Conservation (phyloP, 2,797 vertebrate genomes). For the Argyrosomus regius region DNA sequence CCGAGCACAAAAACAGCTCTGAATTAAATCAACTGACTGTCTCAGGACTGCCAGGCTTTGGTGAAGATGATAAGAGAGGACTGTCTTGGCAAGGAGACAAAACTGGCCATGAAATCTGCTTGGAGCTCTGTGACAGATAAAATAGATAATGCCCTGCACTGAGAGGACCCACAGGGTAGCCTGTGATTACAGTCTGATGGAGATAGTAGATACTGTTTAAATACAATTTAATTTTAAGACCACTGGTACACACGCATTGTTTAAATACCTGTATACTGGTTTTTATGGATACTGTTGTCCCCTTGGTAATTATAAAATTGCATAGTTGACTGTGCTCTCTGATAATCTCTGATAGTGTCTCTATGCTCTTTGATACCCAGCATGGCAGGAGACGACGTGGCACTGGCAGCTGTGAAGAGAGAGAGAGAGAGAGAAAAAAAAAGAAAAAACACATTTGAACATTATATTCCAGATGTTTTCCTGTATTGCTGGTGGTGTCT, state of each 20-base stretch:
- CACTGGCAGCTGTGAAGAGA: conserved; percentile 90
- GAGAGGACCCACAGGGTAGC: conserved; percentile 40
- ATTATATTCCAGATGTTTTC: conserved; percentile 68
- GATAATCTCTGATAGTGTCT: conserved; percentile 88
- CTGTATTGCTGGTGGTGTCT: conserved; percentile 31
- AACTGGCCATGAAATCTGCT: conserved; percentile 55
- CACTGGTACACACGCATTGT: not conserved
- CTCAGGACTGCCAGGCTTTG: conserved; percentile 33
- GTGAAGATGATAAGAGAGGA: conserved; percentile 52
- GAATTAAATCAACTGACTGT: conserved; percentile 46
- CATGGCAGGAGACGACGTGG: conserved; percentile 95
- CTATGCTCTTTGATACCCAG: conserved; percentile 94
- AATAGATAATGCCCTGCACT: conserved; percentile 51
- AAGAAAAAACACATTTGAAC: conserved; percentile 28
- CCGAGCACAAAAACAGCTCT: conserved; percentile 42
- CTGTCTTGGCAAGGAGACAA: conserved; percentile 45
- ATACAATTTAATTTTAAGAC: conserved; percentile 16
- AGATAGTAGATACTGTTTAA: conserved; percentile 45
- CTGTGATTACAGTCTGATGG: conserved; percentile 50
- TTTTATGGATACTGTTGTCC: conserved; percentile 91
- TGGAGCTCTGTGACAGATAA: conserved; percentile 44
- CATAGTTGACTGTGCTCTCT: conserved; percentile 94
- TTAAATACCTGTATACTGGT: conserved; percentile 92
- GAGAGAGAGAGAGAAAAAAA: conserved; percentile 5
- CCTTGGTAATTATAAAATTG: conserved; percentile 97